Conservation (phyloP, 2,888 invertebrate genomes). For the Drosophila engyochracea region DNA sequence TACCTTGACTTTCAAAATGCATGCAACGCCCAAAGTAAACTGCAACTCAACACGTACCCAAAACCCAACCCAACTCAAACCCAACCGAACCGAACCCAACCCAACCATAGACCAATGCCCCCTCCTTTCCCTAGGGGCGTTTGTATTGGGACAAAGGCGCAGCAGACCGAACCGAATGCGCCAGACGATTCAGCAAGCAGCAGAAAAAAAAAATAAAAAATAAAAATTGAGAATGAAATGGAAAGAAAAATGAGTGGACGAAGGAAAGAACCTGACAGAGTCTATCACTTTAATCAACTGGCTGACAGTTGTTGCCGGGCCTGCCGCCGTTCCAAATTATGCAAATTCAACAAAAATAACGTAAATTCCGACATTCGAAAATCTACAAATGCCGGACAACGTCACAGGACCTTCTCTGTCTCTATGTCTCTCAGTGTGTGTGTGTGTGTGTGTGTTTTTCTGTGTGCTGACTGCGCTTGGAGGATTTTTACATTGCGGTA, state of each 20-base stretch:
- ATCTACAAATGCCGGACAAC: conserved; percentile 59
- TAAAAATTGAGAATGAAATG: conserved; percentile 1
- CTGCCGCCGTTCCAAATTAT: conserved; percentile 58
- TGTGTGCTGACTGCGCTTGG: conserved; percentile 26
- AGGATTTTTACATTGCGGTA: conserved; percentile 47
- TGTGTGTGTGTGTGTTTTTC: conserved; percentile 10
- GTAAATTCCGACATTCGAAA: conserved; percentile 67
- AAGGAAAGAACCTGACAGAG: conserved; percentile 46
- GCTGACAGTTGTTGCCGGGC: conserved; percentile 34
- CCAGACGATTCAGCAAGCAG: conserved; percentile 60
- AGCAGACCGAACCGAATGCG: conserved; percentile 54
- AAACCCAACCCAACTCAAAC: conserved; percentile 1
- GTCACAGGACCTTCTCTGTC: conserved; percentile 5
- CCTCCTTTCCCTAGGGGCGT: background rate
- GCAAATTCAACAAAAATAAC: conserved; percentile 77
- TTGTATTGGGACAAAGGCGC: conserved; percentile 68
- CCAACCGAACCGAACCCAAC: background rate
- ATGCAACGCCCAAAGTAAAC: conserved; percentile 70
- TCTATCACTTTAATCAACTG: conserved; percentile 80
- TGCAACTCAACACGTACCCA: conserved; percentile 65
- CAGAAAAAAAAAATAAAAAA: conserved; percentile 7
- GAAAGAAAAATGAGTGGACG: conserved; percentile 2
- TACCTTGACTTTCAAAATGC: conserved; percentile 77
- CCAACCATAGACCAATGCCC: background rate
- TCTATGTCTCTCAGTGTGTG: conserved; percentile 6